Evolutionary conservation across 2,888 invertebrate species (phyloP).

Genomic region (Rotaria macrura): DNA sequence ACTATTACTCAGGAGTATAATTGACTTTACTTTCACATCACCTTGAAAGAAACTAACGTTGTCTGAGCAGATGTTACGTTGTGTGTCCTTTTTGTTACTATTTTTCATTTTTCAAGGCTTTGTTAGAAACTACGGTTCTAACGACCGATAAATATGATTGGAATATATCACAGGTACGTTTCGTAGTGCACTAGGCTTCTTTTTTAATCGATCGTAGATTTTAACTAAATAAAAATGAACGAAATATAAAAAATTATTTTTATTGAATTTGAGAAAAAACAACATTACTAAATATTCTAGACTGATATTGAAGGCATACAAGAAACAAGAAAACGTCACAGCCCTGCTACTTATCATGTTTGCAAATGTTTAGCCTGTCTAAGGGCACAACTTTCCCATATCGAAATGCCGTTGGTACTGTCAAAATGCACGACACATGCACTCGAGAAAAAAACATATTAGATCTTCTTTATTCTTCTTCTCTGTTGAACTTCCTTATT

Average conservation of each 20-base stretch:
- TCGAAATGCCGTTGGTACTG: not conserved
- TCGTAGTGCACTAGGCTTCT: not conserved
- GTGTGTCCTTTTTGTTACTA: not conserved
- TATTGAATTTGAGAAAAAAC: not conserved
- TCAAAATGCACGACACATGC: not conserved
- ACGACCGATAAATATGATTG: not conserved
- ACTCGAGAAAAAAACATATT: not conserved
- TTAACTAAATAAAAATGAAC: not conserved
- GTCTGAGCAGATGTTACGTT: not conserved
- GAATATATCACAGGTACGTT: not conserved
- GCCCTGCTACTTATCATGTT: not conserved
- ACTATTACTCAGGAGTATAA: not conserved
- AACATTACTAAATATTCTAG: not conserved
- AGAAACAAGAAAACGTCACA: not conserved
- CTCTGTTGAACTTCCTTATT: not conserved
- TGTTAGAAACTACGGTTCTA: not conserved
- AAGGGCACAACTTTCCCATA: not conserved
- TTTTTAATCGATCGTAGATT: not conserved
- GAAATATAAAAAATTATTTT: not conserved
- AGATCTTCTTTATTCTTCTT: not conserved
- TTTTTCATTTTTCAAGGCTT: not conserved
- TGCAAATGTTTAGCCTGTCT: conserved; percentile 6
- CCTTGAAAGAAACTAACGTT: not conserved
- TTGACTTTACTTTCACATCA: not conserved
- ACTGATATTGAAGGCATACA: not conserved